Percentiles rank a stretch among this genome's conserved stretches.
phyloP scores from a whole-genome alignment of 1,140 invertebrate genomes.

The Ruditapes philippinarum region DNA sequence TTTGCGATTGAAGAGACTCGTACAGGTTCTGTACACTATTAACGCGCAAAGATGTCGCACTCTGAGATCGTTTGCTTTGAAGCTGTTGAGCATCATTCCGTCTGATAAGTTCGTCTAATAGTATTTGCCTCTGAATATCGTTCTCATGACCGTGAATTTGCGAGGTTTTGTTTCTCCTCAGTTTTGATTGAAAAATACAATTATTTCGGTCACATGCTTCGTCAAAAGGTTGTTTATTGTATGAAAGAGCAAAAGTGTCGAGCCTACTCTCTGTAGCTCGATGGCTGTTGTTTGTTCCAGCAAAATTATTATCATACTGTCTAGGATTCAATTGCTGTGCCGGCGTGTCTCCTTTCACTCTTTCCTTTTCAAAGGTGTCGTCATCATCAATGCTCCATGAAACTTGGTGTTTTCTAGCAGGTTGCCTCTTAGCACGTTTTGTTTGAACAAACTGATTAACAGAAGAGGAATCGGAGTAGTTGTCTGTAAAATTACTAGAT shows the following conservation, averaged over 20 bases:
- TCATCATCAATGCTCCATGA: constrained; percentile 4
- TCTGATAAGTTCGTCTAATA: neutral
- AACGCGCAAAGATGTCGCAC: neutral
- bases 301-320: neutral
- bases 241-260: neutral
- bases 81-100: neutral
- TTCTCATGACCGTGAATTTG: neutral
- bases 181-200: neutral
- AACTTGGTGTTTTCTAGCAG: neutral
- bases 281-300: neutral
- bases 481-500: neutral
- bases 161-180: neutral
- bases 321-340: no score
- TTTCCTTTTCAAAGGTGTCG: neutral
- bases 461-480: neutral
- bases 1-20: neutral
- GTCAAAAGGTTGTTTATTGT: neutral
- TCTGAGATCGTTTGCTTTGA: neutral
- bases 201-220: neutral
- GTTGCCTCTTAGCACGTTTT: neutral
- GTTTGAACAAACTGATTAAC: neutral
- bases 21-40: neutral
- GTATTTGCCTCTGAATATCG: neutral
- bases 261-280: neutral
- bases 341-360: neutral